These are phyloP conservation scores for Chitala chitala DNA, from an alignment of 2,113 vertebrate genomes.

Conservation along the genomic window DNA sequence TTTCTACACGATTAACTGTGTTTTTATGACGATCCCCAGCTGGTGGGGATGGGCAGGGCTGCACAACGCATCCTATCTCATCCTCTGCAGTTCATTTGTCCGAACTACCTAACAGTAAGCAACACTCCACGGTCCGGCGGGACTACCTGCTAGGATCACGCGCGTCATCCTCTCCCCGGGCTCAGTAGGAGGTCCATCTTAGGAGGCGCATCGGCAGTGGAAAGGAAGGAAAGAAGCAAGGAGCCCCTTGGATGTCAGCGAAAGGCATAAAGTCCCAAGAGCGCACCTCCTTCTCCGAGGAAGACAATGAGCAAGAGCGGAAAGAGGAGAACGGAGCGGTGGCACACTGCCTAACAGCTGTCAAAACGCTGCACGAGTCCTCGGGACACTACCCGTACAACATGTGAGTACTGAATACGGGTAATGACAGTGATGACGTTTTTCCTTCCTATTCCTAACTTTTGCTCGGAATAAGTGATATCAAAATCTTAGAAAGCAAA, in stretches of 20 bases:
- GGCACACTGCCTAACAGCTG: conserved; percentile 39
- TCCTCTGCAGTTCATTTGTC: conserved; percentile 17
- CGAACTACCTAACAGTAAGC: conserved; percentile 19
- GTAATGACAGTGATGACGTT: too few species aligned
- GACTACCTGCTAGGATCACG: not conserved
- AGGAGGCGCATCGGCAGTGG: not conserved
- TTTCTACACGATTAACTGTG: too few species aligned
- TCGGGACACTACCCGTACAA: conserved; percentile 29
- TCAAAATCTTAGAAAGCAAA: too few species aligned
- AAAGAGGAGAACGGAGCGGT: conserved; percentile 48
- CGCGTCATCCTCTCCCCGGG: not conserved
- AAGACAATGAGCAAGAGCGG: conserved; percentile 41
- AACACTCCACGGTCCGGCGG: not conserved
- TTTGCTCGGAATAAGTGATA: too few species aligned
- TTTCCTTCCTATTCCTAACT: too few species aligned
- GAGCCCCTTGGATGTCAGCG: conserved; percentile 38
- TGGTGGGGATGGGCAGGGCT: conserved; percentile 17
- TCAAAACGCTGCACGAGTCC: conserved; percentile 21
- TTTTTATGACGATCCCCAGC: too few species aligned
- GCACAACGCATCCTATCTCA: conserved; percentile 4
- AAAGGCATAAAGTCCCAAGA: conserved; percentile 34
- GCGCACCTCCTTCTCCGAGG: conserved; percentile 39
- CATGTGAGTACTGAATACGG: conserved; percentile 41
- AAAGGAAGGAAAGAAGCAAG: too few species aligned
- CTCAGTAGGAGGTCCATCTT: not conserved